phyloP scores from a whole-genome alignment of 2,113 vertebrate genomes.

The Bujurquina vittata region DNA sequence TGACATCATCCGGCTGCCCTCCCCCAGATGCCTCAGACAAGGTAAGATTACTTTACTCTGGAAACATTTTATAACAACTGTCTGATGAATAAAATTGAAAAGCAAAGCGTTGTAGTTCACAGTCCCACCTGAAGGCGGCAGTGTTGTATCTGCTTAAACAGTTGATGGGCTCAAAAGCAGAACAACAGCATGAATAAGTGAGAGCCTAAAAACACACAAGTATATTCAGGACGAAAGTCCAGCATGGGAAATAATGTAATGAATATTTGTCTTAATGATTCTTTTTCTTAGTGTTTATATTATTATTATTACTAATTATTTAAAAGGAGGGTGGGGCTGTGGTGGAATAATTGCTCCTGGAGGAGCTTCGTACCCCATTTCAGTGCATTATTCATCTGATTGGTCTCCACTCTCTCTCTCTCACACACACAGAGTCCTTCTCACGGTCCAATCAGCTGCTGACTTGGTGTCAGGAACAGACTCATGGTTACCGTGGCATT shows the following conservation, averaged over 20 bases:
- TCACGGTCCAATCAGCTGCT: slow-evolving; percentile 90
- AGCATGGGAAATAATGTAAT: no score
- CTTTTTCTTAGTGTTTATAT: background rate
- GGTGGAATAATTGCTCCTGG: background rate
- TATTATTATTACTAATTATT: no score
- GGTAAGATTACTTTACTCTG: slow-evolving; percentile 75
- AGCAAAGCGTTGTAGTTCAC: background rate
- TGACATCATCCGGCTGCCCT: slow-evolving; percentile 79
- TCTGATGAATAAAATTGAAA: background rate
- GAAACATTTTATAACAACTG: background rate
- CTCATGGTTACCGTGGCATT: slow-evolving; percentile 86
- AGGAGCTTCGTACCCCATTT: background rate
- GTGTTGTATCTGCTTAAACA: background rate
- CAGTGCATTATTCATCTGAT: background rate
- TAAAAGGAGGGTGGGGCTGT: no score
- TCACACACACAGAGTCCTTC: slow-evolving; percentile 82
- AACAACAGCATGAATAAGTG: background rate
- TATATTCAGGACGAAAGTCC: no score
- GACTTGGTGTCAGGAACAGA: slow-evolving; percentile 93
- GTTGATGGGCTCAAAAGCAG: background rate
- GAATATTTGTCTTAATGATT: no score
- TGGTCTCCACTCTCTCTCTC: background rate
- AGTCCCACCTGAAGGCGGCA: background rate
- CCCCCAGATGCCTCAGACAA: slow-evolving; percentile 82
- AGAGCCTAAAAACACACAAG: no score